These are phyloP conservation scores for Antidorcas marsupialis DNA, from an alignment of 2,113 vertebrate species.

Conservation along the genomic window DNA sequence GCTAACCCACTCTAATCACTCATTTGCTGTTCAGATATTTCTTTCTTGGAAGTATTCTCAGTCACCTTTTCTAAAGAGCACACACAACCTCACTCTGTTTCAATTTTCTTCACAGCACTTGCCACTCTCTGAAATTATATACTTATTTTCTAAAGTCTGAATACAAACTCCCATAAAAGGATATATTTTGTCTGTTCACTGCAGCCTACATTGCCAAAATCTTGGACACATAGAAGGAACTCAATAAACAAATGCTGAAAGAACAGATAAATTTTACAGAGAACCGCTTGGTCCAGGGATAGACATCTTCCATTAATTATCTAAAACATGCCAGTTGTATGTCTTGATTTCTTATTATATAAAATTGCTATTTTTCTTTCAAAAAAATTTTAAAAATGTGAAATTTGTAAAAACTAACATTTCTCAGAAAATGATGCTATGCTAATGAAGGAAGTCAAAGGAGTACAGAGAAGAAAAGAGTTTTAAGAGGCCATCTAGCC, in stretches of 20 bases:
- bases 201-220: background rate
- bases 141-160: background rate
- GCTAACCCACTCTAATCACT: background rate
- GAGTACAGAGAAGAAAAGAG: background rate
- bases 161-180: background rate
- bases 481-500: background rate
- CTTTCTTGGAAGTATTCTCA: background rate
- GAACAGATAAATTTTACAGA: background rate
- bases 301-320: background rate
- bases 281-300: background rate
- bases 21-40: background rate
- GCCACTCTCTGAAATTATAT: background rate
- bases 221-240: background rate
- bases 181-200: background rate
- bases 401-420: background rate
- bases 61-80: background rate
- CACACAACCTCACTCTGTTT: background rate
- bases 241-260: background rate
- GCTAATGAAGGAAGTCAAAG: background rate
- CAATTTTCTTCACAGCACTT: background rate
- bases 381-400: background rate
- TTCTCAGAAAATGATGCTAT: constrained; percentile 5
- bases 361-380: background rate
- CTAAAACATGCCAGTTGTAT: background rate
- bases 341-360: background rate